These are phyloP conservation scores for Drosophila funebris DNA, from an alignment of 1,140 invertebrate species.

Conservation along the genomic window DNA sequence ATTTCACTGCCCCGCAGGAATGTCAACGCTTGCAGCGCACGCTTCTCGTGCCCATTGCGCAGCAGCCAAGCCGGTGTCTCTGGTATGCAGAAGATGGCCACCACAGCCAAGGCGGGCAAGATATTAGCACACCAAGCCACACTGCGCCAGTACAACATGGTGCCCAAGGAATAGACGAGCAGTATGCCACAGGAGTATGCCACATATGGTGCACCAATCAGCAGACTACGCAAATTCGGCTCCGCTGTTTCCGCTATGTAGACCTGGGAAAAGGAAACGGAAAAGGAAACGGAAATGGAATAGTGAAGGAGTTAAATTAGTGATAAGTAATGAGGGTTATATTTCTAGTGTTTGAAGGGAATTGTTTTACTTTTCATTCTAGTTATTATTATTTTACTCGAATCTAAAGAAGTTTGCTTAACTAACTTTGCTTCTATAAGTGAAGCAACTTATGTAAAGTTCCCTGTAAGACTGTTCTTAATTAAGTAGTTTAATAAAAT, in stretches of 20 bases:
- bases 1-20: constrained; percentile 88
- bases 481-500: too few relatives aligned
- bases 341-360: too few relatives aligned
- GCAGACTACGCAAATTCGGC: constrained; percentile 87
- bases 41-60: constrained; percentile 85
- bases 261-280: constrained; percentile 84
- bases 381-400: too few relatives aligned
- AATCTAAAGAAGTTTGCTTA: too few relatives aligned
- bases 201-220: constrained; percentile 87
- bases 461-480: too few relatives aligned
- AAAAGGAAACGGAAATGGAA: too few relatives aligned
- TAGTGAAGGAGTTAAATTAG: too few relatives aligned
- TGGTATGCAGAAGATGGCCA: constrained; percentile 87
- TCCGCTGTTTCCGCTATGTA: constrained; percentile 90
- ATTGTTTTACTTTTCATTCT: too few relatives aligned
- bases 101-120: constrained; percentile 85
- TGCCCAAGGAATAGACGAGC: constrained; percentile 88
- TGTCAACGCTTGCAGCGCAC: constrained; percentile 87
- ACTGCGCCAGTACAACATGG: constrained; percentile 86
- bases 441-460: too few relatives aligned
- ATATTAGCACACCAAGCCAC: constrained; percentile 87
- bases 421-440: too few relatives aligned
- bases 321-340: too few relatives aligned
- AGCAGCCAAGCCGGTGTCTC: constrained; percentile 90
- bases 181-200: constrained; percentile 90